Conservation (phyloP, 1,140 invertebrate species). For the Calliphora vicina region DNA sequence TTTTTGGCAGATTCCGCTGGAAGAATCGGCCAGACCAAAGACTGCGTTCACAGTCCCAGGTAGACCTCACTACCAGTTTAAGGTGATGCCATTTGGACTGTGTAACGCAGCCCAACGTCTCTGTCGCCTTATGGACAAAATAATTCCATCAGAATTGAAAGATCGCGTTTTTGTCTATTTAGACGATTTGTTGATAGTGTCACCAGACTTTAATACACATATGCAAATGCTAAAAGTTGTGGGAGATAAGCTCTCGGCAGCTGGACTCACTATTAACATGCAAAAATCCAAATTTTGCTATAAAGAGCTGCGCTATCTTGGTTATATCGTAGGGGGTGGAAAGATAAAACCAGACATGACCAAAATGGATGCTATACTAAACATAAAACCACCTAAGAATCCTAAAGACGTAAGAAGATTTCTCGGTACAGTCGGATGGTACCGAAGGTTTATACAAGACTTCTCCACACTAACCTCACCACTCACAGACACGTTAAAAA, state of each 20-base stretch:
- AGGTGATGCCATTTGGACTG: constrained; percentile 27
- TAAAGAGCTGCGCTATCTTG: constrained; percentile 21
- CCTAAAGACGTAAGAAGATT: constrained; percentile 43
- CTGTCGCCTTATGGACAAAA: constrained; percentile 31
- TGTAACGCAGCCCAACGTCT: constrained; percentile 33
- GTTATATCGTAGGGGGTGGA: constrained; percentile 25
- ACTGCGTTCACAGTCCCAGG: neutral
- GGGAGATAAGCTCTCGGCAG: neutral
- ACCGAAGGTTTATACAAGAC: constrained; percentile 53
- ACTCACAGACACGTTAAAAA: constrained; percentile 46
- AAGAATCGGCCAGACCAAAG: constrained; percentile 24
- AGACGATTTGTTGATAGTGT: neutral
- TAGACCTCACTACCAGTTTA: neutral
- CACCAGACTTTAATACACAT: neutral
- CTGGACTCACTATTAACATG: constrained; percentile 33
- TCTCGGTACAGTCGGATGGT: constrained; percentile 55
- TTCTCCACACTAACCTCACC: constrained; percentile 47
- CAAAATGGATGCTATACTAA: neutral
- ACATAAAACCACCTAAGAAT: neutral
- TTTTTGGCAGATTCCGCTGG: neutral
- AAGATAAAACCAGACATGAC: constrained; percentile 44
- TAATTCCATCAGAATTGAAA: neutral
- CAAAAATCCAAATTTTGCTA: constrained; percentile 61
- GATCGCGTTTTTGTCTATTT: neutral
- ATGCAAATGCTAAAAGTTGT: constrained; percentile 17